phyloP scores from a whole-genome alignment of 1,140 invertebrate species.

The Cotesia glomerata region DNA sequence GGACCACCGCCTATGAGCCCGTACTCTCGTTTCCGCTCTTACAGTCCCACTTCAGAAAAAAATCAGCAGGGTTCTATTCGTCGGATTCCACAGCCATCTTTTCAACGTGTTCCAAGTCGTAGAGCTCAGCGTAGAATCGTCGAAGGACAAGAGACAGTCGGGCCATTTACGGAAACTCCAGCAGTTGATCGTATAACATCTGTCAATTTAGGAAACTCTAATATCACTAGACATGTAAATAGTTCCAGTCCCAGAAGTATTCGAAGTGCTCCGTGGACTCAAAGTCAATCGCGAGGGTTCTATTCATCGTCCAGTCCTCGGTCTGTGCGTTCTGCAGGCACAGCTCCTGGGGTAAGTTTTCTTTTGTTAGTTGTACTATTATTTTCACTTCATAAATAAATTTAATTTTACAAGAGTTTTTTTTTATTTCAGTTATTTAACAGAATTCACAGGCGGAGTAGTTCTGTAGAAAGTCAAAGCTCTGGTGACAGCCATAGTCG shows the following conservation, averaged over 20 bases:
- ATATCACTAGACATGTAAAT: constrained; percentile 45
- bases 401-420: not conserved
- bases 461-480: constrained; percentile 85
- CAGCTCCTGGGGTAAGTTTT: constrained; percentile 55
- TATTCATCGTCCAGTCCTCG: constrained; percentile 73
- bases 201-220: constrained; percentile 40
- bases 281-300: constrained; percentile 72
- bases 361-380: not conserved
- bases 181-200: constrained; percentile 38
- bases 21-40: constrained; percentile 71
- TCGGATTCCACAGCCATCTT: constrained; percentile 77
- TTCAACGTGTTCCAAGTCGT: constrained; percentile 87
- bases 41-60: constrained; percentile 69
- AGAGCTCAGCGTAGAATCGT: constrained; percentile 80
- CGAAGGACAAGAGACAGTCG: constrained; percentile 68
- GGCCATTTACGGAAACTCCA: constrained; percentile 55
- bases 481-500: constrained; percentile 66
- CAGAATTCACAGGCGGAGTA: constrained; percentile 63
- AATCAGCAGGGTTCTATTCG: constrained; percentile 49
- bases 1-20: constrained; percentile 59
- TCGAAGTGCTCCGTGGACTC: constrained; percentile 82
- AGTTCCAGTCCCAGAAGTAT: constrained; percentile 69
- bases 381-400: not conserved
- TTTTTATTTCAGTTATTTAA: constrained; percentile 54
- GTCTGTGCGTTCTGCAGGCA: constrained; percentile 70